Evolutionary conservation across 1,140 invertebrate species (phyloP), one percentile per base, ranked within the genome.

Genomic region (Drosophila nasuta): DNA sequence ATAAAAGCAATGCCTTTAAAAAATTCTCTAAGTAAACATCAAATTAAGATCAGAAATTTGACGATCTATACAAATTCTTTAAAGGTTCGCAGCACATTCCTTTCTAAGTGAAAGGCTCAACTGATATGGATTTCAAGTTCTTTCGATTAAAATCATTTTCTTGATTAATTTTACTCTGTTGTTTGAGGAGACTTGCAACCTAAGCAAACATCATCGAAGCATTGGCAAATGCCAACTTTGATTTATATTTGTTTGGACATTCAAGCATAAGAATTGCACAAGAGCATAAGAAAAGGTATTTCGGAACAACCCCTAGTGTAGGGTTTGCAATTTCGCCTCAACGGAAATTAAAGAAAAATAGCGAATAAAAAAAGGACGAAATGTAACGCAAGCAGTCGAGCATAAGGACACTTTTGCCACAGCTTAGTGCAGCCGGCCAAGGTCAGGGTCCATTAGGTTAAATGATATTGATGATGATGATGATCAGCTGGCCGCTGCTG

Each of bases 391-490:
- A 49, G 58, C 70, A 87, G 75, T 90, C 77, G 80, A 72, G 82
- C 87, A 71, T 71, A 72, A 91, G 77, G 80, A 83, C 75, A 91
- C 77, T 91, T 83, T 91, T 87, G 87, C 87, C 82, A 83, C 82
- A 91, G 82, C 80, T 91, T 83, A 91, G 77, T 76, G 81, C 80
- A 71, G 75, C 74, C 71, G 81, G 77, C 52, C 85, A 75, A 71
- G 85, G 85, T 88, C 85, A 88, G 85, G 82, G 87, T 75, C 87
- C 75, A 91, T 91, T 91, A 91, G 87, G 87, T 91, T 91, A 91
- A 91, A 91, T 83, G 80, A 91, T 91, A 89, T 89, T 89, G 85
- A 89, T 89, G 85, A 88, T 82, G 73, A 79, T 79, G 66, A 69
- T 69, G 74, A 88, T 88, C 83, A 88, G 85, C 81, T 88, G 81